Conservation (phyloP, 2,797 vertebrate genomes). For the Glossophaga mutica region DNA sequence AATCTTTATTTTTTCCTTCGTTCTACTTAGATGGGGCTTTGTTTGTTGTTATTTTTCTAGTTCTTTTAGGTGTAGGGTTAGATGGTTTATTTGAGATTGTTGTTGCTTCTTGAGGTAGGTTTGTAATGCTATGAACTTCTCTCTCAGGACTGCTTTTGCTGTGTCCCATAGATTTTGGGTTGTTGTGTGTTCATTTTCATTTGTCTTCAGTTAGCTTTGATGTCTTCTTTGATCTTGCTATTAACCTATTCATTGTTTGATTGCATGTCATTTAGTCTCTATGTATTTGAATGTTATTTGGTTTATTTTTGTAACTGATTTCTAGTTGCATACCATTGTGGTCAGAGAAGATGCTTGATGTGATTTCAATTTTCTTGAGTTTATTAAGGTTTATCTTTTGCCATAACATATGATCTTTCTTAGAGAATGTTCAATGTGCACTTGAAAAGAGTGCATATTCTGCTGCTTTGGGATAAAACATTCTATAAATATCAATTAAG, state of each 20-base stretch:
- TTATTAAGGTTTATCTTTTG: background rate
- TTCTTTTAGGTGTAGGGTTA: background rate
- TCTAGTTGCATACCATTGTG: background rate
- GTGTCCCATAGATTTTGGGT: background rate
- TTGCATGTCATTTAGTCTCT: background rate
- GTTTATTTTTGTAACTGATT: background rate
- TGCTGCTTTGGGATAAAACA: background rate
- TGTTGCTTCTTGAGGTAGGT: background rate
- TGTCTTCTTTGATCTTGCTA: background rate
- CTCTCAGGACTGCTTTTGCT: background rate
- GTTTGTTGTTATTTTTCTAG: background rate
- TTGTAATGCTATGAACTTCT: background rate
- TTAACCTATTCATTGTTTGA: background rate
- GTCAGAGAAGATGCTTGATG: background rate
- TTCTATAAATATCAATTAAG: background rate
- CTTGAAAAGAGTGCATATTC: background rate
- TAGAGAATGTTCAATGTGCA: background rate
- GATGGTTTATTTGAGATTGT: background rate
- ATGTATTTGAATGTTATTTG: background rate
- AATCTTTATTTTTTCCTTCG: background rate
- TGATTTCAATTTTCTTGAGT: background rate
- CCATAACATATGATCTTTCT: background rate
- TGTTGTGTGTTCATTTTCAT: background rate
- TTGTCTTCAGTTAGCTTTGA: background rate
- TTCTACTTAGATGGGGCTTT: background rate